Percentiles rank a stretch among this genome's conserved stretches.
These are phyloP conservation scores for Ladona fulva DNA, from an alignment of 1,140 invertebrate species.

Conservation along the genomic window DNA sequence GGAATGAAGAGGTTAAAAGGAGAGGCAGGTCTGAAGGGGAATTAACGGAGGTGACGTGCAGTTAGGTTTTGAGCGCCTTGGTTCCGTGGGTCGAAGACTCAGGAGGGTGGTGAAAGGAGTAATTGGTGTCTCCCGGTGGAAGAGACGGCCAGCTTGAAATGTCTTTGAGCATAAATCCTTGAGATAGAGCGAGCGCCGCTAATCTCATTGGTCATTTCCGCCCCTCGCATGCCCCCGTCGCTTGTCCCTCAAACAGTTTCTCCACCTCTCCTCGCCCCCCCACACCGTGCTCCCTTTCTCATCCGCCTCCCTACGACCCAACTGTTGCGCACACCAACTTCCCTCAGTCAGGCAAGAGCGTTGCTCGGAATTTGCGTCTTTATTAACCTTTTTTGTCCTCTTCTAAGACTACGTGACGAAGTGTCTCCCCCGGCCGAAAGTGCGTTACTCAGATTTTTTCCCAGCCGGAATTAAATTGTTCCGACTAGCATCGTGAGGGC, in stretches of 20 bases:
- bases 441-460: too few species aligned
- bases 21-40: neutral
- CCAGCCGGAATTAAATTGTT: too few species aligned
- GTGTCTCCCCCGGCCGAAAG: too few species aligned
- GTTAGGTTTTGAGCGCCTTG: neutral
- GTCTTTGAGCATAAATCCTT: neutral
- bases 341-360: neutral
- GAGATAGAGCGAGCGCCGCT: neutral
- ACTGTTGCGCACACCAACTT: neutral
- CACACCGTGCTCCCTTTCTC: neutral
- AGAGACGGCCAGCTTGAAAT: too few species aligned
- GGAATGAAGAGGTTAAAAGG: neutral
- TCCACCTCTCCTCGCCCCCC: too few species aligned
- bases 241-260: too few species aligned
- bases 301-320: neutral
- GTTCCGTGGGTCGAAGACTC: neutral
- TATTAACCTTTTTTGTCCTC: too few species aligned
- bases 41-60: neutral
- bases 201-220: neutral
- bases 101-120: neutral
- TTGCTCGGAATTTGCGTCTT: too few species aligned
- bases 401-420: too few species aligned
- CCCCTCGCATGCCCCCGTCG: neutral
- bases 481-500: too few species aligned
- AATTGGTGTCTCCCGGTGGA: neutral